Percentiles rank a stretch among this genome's conserved stretches.
Conservation (phyloP, 2,888 invertebrate genomes). For the Torymus aiolomorphi region DNA sequence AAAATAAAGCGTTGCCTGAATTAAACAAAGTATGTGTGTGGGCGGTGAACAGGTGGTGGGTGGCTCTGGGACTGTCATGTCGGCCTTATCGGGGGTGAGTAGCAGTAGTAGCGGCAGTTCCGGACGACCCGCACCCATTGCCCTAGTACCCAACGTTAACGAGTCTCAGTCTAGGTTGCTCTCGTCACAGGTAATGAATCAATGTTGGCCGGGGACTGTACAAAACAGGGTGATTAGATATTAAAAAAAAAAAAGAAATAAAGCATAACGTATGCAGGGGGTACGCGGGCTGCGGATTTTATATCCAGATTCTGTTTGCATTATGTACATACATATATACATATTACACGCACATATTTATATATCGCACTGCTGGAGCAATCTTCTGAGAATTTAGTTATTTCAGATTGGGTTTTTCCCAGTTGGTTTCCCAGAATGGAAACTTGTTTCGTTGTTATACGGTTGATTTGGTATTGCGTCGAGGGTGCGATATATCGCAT, state of each 20-base stretch:
- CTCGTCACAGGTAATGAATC: constrained; percentile 71
- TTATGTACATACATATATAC: constrained; percentile 27
- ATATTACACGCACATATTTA: not conserved
- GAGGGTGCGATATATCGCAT: constrained; percentile 41
- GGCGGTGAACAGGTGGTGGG: constrained; percentile 74
- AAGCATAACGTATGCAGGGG: not conserved
- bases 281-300: constrained; percentile 29
- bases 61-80: constrained; percentile 76
- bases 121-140: constrained; percentile 76
- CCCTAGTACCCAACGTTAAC: constrained; percentile 78
- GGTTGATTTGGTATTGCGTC: not conserved
- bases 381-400: too few relatives aligned
- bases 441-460: not conserved
- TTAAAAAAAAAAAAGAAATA: not conserved
- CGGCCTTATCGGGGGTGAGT: constrained; percentile 73
- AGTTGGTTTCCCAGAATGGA: too few relatives aligned
- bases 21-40: constrained; percentile 66
- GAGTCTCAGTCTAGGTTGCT: constrained; percentile 74
- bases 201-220: constrained; percentile 38
- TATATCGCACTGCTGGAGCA: not conserved
- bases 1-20: constrained; percentile 44
- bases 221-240: not conserved
- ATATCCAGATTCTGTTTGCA: constrained; percentile 10
- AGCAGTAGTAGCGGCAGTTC: constrained; percentile 75
- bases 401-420: too few relatives aligned